Percentiles rank a stretch among this genome's conserved stretches.
These are phyloP conservation scores for Agonopterix subpropinquella DNA, from an alignment of 2,888 invertebrate genomes.

Conservation along the genomic window DNA sequence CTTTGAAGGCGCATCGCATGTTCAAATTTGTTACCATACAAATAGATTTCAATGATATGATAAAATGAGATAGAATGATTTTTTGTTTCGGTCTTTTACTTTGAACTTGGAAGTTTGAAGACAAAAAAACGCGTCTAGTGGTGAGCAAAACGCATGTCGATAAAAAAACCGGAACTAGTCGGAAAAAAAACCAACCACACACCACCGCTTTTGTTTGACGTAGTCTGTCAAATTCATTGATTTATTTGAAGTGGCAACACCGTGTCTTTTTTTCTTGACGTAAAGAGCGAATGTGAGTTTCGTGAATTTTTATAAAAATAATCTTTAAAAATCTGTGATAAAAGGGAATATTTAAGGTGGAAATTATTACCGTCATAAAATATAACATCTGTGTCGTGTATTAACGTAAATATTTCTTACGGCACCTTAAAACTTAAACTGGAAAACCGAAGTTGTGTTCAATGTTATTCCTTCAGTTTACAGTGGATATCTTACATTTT, in stretches of 20 bases:
- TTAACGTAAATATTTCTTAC: slow-evolving; percentile 31
- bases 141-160: too few species aligned
- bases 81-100: too few species aligned
- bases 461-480: slow-evolving; percentile 34
- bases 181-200: too few species aligned
- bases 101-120: too few species aligned
- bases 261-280: slow-evolving; percentile 67
- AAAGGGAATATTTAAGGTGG: slow-evolving; percentile 16
- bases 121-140: too few species aligned
- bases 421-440: slow-evolving; percentile 12
- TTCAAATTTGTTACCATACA: too few species aligned
- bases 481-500: slow-evolving; percentile 19
- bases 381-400: slow-evolving; percentile 16
- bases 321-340: slow-evolving; percentile 57
- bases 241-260: slow-evolving; percentile 36
- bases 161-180: too few species aligned
- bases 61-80: too few species aligned
- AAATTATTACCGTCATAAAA: slow-evolving; percentile 16
- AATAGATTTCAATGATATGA: too few species aligned
- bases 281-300: slow-evolving; percentile 70
- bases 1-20: too few species aligned
- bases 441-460: slow-evolving; percentile 24
- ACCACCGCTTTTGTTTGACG: too few species aligned
- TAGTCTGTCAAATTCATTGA: slow-evolving; percentile 17
- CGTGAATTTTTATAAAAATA: slow-evolving; percentile 38